Evolutionary conservation across 2,888 invertebrate species (phyloP), one percentile per base, ranked within the genome.

Genomic region (Acleris cristana): DNA sequence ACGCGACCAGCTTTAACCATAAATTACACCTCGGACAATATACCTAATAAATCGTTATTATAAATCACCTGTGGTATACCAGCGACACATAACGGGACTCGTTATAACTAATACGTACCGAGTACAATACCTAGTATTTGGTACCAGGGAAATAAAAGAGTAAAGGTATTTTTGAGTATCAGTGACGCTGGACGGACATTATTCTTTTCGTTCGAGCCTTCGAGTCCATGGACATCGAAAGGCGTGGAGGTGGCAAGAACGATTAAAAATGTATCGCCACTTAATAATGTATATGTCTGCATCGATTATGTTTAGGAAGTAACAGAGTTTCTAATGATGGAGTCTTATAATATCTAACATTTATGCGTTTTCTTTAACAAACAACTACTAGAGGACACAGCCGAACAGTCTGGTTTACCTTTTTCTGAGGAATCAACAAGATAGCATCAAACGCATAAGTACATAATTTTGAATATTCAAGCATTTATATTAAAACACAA

Each of bases 171-270:
- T 76, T 76, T 73, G 73, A 79, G 74, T 85, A 82, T 84, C 83
- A 72, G 74, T 74, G 80, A 84, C 81, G 79, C 77, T 77, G 76
- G 74, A 73, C 74, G 77, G 76, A 79, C 83, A 84, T 84, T 82
- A 80, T 79, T 82, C 80, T 81, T 78, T 72, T 73, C 76, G 78
- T 40, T 72, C 76, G 78, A 62, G 56, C 62, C 45, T 57, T 55
- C 44, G 59, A 44, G 49, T 23, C 55, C 7, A 61, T 14, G 61
- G 21, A 66, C 61, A 66, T 19, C 23, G 61, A 10, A 16, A 61
- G 44, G 18, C 30, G 30, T 66, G 34, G 66, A 66, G 56, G 21
- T 18, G 30, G 19, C 57, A 21, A 40, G 40, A 40, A 40, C 0
- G 40, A 14, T 40, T 10, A 40, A 40, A 14, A 14, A 40, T 40